phyloP scores from a whole-genome alignment of 2,888 invertebrate genomes.

The Coelinius sp. region DNA sequence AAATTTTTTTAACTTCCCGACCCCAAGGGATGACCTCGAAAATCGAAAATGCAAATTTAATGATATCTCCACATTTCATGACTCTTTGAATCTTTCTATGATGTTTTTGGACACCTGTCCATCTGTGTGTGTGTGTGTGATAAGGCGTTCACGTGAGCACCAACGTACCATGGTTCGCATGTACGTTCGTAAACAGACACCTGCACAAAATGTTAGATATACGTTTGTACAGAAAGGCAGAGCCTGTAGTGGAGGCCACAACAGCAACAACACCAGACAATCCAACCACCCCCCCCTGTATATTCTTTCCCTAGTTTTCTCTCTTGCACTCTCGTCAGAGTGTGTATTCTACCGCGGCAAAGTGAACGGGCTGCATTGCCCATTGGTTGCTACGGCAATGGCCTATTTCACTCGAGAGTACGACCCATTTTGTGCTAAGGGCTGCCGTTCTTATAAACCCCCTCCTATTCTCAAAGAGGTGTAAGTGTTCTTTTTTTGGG shows the following conservation, averaged over 20 bases:
- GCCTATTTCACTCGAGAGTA: slow-evolving; percentile 65
- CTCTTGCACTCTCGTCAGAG: background rate
- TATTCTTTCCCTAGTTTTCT: background rate
- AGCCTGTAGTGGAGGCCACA: slow-evolving; percentile 26
- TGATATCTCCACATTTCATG: no score
- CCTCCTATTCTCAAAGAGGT: slow-evolving; percentile 48
- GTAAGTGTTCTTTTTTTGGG: slow-evolving; percentile 45
- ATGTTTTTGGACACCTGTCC: no score
- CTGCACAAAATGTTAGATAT: background rate
- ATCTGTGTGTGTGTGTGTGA: no score
- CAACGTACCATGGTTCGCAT: slow-evolving; percentile 18
- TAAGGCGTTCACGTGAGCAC: background rate
- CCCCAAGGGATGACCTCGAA: no score
- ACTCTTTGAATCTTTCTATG: no score
- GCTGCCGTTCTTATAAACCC: slow-evolving; percentile 50
- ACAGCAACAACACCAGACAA: slow-evolving; percentile 31
- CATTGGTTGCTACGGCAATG: slow-evolving; percentile 64
- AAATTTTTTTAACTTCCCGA: no score
- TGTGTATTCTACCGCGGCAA: slow-evolving; percentile 11
- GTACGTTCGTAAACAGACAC: slow-evolving; percentile 3
- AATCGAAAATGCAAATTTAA: slow-evolving; percentile 25
- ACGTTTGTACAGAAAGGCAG: slow-evolving; percentile 6
- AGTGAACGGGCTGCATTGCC: slow-evolving; percentile 54
- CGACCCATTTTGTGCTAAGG: slow-evolving; percentile 63
- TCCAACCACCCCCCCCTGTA: slow-evolving; percentile 4